Conservation (phyloP, 1,140 invertebrate species). For the Cotesia typhae region DNA sequence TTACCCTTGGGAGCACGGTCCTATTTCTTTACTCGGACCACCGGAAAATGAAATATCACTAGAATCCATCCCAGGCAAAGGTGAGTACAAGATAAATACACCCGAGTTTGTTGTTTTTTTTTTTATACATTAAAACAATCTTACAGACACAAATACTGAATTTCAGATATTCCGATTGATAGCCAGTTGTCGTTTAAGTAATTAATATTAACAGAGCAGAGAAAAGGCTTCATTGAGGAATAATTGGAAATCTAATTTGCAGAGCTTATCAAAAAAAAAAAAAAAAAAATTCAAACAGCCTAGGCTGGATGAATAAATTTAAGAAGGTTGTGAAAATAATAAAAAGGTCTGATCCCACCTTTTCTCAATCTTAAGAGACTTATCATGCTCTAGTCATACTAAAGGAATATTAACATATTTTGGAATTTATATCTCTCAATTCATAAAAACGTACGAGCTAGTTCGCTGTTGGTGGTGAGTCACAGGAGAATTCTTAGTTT, state of each 20-base stretch:
- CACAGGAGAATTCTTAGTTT: no score
- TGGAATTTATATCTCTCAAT: no score
- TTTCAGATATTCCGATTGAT: no score
- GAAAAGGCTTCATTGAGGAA: slow-evolving; percentile 4
- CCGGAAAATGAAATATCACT: slow-evolving; percentile 62
- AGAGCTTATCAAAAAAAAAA: no score
- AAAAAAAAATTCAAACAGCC: no score
- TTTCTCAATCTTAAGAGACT: no score
- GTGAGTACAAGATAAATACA: slow-evolving; percentile 46
- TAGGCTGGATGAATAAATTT: background rate
- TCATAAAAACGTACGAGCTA: no score
- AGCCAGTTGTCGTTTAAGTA: background rate
- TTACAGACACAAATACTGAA: no score
- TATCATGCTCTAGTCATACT: no score
- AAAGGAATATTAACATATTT: no score
- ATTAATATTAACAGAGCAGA: background rate
- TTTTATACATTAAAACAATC: no score
- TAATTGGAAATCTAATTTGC: background rate
- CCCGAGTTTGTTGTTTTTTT: slow-evolving; percentile 37
- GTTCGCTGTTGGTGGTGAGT: no score
- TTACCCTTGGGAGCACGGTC: slow-evolving; percentile 43
- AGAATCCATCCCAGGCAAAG: slow-evolving; percentile 40
- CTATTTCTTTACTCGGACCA: slow-evolving; percentile 46
- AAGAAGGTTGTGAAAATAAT: background rate
- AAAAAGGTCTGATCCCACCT: slow-evolving; percentile 1